These are phyloP conservation scores for Saccostrea cuccullata DNA, from an alignment of 1,140 invertebrate species.

Conservation along the genomic window DNA sequence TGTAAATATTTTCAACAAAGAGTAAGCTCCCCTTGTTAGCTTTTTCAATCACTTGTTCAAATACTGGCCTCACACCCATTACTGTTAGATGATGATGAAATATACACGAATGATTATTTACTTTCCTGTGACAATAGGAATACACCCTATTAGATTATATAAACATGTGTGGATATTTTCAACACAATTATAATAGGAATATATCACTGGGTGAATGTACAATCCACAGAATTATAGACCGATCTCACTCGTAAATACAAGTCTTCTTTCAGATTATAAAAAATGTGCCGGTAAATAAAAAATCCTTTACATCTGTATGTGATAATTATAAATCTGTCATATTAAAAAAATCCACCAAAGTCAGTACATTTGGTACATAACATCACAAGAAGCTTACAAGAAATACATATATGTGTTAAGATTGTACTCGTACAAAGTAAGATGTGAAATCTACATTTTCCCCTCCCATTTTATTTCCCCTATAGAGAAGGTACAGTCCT, in stretches of 20 bases:
- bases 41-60: slow-evolving; percentile 36
- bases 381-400: neutral
- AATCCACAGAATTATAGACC: neutral
- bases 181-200: neutral
- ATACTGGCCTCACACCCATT: slow-evolving; percentile 34
- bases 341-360: neutral
- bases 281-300: neutral
- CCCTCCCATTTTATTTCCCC: neutral
- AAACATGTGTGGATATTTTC: neutral
- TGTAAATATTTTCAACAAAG: neutral
- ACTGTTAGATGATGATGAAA: slow-evolving; percentile 13
- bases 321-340: neutral
- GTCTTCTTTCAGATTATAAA: neutral
- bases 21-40: slow-evolving; percentile 23
- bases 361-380: neutral
- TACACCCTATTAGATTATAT: neutral
- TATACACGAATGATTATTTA: neutral
- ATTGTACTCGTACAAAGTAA: neutral
- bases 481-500: neutral
- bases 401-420: neutral
- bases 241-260: neutral
- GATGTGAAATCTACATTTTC: neutral
- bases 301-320: neutral
- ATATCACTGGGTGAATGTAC: neutral
- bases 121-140: neutral